Conservation (phyloP, 2,797 vertebrate genomes). For the Tiaroga cobitis region DNA sequence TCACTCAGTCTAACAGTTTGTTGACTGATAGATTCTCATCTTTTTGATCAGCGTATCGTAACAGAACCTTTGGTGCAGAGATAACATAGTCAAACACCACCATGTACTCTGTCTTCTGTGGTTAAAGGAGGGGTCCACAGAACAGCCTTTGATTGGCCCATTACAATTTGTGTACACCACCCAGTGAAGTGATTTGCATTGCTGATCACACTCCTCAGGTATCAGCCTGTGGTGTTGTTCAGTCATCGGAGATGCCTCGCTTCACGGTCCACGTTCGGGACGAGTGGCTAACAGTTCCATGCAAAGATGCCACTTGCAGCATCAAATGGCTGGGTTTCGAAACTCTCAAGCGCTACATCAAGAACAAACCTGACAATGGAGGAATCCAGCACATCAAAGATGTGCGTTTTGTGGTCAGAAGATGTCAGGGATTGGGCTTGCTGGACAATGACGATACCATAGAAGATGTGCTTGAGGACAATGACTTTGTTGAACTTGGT, state of each 20-base stretch:
- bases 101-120: conserved; percentile 48
- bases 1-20: neutral
- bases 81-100: conserved; percentile 56
- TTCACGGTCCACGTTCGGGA: conserved; percentile 93
- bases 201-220: conserved; percentile 19
- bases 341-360: conserved; percentile 90
- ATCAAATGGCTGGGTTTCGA: conserved; percentile 89
- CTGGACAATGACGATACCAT: conserved; percentile 89
- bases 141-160: conserved; percentile 72
- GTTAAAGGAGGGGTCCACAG: conserved; percentile 65
- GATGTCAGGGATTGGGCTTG: conserved; percentile 91
- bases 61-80: conserved; percentile 49
- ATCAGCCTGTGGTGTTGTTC: conserved; percentile 6
- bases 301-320: conserved; percentile 74
- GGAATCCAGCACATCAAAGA: conserved; percentile 84
- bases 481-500: conserved; percentile 97
- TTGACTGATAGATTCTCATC: neutral
- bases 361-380: conserved; percentile 95
- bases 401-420: conserved; percentile 82
- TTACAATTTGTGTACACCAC: conserved; percentile 25
- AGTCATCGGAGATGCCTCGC: conserved; percentile 81
- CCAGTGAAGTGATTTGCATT: conserved; percentile 24
- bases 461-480: conserved; percentile 92
- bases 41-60: conserved; percentile 3
- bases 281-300: conserved; percentile 95